These are phyloP conservation scores for Psix sp. DNA, from an alignment of 1,140 invertebrate species.

Conservation along the genomic window DNA sequence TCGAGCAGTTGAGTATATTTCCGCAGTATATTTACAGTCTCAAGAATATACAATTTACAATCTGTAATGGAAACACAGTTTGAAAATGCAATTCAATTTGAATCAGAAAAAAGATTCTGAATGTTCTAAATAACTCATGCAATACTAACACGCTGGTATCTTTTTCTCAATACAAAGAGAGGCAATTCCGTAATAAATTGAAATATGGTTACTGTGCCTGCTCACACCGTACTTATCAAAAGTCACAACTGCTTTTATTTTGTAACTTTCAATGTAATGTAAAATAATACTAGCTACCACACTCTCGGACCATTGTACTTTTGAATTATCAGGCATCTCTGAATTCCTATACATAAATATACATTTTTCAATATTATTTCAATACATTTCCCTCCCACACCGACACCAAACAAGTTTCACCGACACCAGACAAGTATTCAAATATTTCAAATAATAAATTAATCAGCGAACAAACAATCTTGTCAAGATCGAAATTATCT, in stretches of 20 bases:
- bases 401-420: no score
- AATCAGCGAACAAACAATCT: neutral
- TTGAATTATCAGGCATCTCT: slow-evolving; percentile 85
- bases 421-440: no score
- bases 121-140: no score
- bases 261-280: slow-evolving; percentile 83
- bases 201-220: slow-evolving; percentile 91
- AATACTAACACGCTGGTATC: slow-evolving; percentile 82
- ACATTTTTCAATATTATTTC: no score
- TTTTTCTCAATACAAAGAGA: slow-evolving; percentile 85
- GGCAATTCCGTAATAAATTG: slow-evolving; percentile 87
- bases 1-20: slow-evolving; percentile 93
- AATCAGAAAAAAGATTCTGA: no score
- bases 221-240: slow-evolving; percentile 95
- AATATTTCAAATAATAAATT: neutral
- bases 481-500: neutral
- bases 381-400: no score
- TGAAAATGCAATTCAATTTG: no score
- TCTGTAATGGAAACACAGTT: slow-evolving; percentile 78
- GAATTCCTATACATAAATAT: slow-evolving; percentile 83
- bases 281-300: slow-evolving; percentile 84
- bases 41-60: slow-evolving; percentile 87
- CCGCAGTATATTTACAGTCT: slow-evolving; percentile 89
- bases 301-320: slow-evolving; percentile 85
- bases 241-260: slow-evolving; percentile 91